phyloP scores from a whole-genome alignment of 2,113 vertebrate genomes.

The Anguilla japonica region DNA sequence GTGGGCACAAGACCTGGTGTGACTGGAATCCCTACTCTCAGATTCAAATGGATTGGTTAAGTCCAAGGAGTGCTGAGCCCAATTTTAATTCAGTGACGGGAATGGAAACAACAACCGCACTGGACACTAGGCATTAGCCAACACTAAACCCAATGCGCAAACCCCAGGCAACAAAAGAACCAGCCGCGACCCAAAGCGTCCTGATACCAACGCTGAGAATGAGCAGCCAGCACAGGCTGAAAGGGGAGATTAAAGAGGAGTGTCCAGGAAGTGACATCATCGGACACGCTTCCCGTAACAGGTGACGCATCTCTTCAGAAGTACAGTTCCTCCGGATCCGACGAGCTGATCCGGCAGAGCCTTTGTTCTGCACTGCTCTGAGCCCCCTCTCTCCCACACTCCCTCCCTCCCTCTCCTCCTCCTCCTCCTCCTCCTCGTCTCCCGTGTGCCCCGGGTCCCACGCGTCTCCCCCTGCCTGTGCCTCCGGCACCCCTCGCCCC shows the following conservation, averaged over 20 bases:
- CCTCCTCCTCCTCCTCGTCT: not conserved
- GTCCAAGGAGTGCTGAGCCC: not conserved
- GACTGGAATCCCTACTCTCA: no score
- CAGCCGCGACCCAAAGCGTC: not conserved
- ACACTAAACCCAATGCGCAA: not conserved
- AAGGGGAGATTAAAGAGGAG: not conserved
- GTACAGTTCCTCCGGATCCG: slow-evolving; percentile 38
- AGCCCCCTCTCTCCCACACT: slow-evolving; percentile 24
- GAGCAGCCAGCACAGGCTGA: not conserved
- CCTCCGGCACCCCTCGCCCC: slow-evolving; percentile 13
- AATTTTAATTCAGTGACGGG: not conserved
- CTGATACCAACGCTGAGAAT: no score
- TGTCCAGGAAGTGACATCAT: not conserved
- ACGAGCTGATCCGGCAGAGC: slow-evolving; percentile 38
- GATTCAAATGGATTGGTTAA: not conserved
- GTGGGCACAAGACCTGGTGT: no score
- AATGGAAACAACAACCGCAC: not conserved
- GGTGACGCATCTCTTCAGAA: slow-evolving; percentile 34
- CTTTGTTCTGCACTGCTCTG: slow-evolving; percentile 42
- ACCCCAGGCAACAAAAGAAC: not conserved
- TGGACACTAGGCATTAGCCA: not conserved
- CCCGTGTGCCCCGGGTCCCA: not conserved
- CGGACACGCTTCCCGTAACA: not conserved
- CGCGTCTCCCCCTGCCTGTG: not conserved
- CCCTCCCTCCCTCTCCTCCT: not conserved